Percentiles rank a stretch among this genome's conserved stretches.
These are phyloP conservation scores for Promerops cafer DNA, from an alignment of 2,113 vertebrate genomes.

Conservation along the genomic window DNA sequence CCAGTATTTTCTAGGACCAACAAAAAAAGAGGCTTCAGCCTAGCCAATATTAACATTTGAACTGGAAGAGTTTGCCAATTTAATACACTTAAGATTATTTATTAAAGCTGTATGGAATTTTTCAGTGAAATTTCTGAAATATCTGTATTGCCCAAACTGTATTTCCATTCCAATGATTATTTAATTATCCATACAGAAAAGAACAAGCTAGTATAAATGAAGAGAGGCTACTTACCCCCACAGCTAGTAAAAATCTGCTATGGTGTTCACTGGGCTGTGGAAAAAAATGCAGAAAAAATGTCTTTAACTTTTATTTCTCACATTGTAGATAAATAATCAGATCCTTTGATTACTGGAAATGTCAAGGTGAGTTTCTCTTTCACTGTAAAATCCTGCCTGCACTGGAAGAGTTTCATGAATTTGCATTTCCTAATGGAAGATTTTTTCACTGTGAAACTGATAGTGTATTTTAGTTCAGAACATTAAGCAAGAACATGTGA, in stretches of 20 bases:
- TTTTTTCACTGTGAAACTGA: neutral
- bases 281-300: neutral
- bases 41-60: neutral
- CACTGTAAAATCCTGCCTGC: neutral
- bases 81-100: neutral
- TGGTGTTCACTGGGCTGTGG: neutral
- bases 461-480: neutral
- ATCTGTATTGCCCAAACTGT: neutral
- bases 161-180: neutral
- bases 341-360: neutral
- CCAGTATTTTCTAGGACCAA: neutral
- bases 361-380: neutral
- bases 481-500: neutral
- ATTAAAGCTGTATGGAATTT: neutral
- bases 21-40: neutral
- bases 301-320: neutral
- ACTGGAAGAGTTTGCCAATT: neutral
- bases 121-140: neutral
- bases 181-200: conserved; percentile 6
- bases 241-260: neutral
- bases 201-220: neutral
- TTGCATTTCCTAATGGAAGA: neutral
- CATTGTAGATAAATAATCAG: neutral
- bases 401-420: neutral
- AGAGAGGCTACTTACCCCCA: neutral